Evolutionary conservation across 2,113 vertebrate genomes (phyloP).

Genomic region (Notothenia rossii): DNA sequence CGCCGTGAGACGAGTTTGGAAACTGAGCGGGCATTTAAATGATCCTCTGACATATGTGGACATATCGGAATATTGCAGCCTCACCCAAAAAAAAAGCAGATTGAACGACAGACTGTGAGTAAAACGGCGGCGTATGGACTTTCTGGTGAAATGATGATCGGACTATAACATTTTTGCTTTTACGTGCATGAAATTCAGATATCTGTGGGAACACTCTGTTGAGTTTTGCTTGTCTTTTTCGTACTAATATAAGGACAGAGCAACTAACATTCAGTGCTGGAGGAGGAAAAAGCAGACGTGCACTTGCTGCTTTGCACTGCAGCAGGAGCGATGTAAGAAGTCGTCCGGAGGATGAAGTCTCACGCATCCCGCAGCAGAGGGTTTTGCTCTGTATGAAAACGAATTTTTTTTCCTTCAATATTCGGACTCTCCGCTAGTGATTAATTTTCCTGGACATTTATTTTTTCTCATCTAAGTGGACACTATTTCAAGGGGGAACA

Average conservation of each 20-base stretch:
- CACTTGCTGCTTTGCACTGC: conserved; percentile 78
- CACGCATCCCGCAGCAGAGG: conserved; percentile 63
- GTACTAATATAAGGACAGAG: conserved; percentile 33
- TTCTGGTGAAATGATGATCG: conserved; percentile 40
- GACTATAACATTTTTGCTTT: conserved; percentile 59
- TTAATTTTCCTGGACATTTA: conserved; percentile 21
- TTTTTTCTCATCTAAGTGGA: conserved; percentile 40
- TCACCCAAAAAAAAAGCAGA: conserved; percentile 44
- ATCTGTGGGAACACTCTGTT: conserved; percentile 40
- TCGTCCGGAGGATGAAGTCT: conserved; percentile 79
- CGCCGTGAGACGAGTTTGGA: conserved; percentile 63
- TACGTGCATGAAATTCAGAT: conserved; percentile 51
- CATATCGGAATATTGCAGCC: conserved; percentile 62
- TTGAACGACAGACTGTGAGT: conserved; percentile 57
- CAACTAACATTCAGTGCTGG: conserved; percentile 16
- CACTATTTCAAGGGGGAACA: conserved; percentile 58
- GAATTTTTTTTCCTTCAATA: background rate
- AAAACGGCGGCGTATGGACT: conserved; percentile 58
- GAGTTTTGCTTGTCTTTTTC: conserved; percentile 8
- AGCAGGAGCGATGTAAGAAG: conserved; percentile 73
- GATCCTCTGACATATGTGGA: conserved; percentile 57
- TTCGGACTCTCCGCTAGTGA: conserved; percentile 33
- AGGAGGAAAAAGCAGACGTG: conserved; percentile 25
- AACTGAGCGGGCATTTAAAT: conserved; percentile 65
- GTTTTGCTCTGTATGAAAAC: conserved; percentile 54